phyloP scores from a whole-genome alignment of 2,888 invertebrate species.

The Leucophenga maculata region DNA sequence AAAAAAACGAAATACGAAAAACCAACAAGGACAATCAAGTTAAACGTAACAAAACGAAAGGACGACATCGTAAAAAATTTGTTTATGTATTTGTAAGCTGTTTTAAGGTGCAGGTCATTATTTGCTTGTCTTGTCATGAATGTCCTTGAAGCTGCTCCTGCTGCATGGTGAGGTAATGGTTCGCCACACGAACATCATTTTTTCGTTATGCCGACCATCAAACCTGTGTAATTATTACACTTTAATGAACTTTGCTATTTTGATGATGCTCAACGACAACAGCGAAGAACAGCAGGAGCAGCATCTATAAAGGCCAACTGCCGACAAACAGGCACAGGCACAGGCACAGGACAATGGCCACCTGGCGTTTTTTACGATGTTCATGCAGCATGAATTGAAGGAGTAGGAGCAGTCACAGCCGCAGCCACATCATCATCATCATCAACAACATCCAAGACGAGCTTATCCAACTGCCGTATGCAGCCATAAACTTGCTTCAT shows the following conservation, averaged over 20 bases:
- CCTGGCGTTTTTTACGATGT: background rate
- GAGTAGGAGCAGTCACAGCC: background rate
- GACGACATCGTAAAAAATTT: conserved; percentile 3
- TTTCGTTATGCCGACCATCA: background rate
- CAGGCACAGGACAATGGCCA: background rate
- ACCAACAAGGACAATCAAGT: background rate
- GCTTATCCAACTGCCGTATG: background rate
- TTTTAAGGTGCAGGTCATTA: conserved; percentile 6
- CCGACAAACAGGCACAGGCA: background rate
- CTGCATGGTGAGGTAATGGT: background rate
- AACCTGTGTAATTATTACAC: conserved; percentile 61
- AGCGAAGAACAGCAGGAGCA: background rate
- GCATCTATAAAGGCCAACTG: background rate
- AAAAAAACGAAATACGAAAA: background rate
- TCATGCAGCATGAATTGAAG: background rate
- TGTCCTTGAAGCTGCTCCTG: conserved; percentile 7
- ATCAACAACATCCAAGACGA: background rate
- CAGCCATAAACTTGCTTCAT: conserved; percentile 1
- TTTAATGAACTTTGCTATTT: conserved; percentile 63
- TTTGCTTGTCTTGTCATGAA: conserved; percentile 8
- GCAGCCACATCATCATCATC: too few species aligned
- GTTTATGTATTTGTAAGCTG: conserved; percentile 13
- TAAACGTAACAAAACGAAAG: background rate
- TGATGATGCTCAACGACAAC: conserved; percentile 40
- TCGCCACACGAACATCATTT: background rate